phyloP scores from a whole-genome alignment of 2,113 vertebrate genomes.

The Sprattus sprattus region DNA sequence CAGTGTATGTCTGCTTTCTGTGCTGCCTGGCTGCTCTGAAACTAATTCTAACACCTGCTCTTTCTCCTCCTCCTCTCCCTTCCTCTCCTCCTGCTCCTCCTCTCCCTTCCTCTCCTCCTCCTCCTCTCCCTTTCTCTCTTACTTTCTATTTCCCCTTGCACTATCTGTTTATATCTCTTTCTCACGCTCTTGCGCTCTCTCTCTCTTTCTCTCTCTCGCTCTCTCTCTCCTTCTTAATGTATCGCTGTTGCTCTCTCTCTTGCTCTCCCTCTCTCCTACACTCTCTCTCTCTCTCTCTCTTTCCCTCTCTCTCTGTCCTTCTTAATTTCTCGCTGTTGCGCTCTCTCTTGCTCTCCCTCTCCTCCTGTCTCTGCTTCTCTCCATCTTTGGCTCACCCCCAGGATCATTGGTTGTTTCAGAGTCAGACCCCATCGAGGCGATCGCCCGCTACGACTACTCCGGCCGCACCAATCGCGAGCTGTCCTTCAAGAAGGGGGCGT shows the following conservation, averaged over 20 bases:
- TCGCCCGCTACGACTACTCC: slow-evolving; percentile 91
- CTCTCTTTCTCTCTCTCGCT: neutral
- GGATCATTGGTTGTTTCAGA: slow-evolving; percentile 80
- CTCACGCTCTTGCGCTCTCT: neutral
- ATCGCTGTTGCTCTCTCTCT: slow-evolving; percentile 10
- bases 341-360: neutral
- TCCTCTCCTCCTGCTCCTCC: slow-evolving; percentile 20
- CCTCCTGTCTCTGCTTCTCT: neutral
- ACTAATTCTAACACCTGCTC: neutral
- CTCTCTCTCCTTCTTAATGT: slow-evolving; percentile 20
- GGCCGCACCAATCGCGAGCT: slow-evolving; percentile 89
- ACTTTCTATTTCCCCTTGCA: neutral
- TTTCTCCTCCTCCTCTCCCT: slow-evolving; percentile 39
- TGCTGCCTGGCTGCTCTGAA: neutral
- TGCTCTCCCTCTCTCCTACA: no score
- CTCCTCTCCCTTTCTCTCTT: slow-evolving; percentile 25
- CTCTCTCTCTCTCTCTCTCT: neutral
- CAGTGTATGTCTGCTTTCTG: neutral
- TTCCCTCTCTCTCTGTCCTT: neutral
- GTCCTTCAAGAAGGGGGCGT: slow-evolving; percentile 92
- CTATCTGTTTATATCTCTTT: neutral
- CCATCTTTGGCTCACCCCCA: slow-evolving; percentile 53
- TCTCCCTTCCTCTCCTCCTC: slow-evolving; percentile 28
- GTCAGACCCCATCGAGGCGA: slow-evolving; percentile 88
- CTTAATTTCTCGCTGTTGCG: neutral